Base-by-base conservation (phyloP, 2,797 vertebrate genomes). In the Chiroxiphia lanceolata region DNA sequence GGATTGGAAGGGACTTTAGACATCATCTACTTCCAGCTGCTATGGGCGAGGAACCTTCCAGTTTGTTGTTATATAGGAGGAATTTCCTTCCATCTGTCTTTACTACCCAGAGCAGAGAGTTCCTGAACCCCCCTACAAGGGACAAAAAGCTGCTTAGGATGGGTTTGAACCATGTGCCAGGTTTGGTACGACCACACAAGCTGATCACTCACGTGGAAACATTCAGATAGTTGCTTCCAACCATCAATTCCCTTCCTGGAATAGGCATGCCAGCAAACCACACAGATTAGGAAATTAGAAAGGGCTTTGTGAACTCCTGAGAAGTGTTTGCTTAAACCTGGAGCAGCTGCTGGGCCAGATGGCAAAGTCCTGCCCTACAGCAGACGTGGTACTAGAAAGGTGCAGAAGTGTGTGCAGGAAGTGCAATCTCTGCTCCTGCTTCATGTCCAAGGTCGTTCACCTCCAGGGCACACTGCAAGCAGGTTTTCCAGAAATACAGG, bases 261-360 rank as follows among this genome's bases (percentile, higher is more conserved):
- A 51, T 13, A 60, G 31, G 31, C 51, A 15, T 47, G 60, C 54
- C 50, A 60, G 72, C 70, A 88, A 54, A 64, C 50, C 8, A 3
- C 26, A n/a, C 47, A 81, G 50, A 69, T 85, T 54, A 69, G 60
- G 70, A 69, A 78, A 85, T 83, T 47, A 85, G 42, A 51, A 67
- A 65, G 51, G 59, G 40, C 29, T 84, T 69, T 78, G 50, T 82
- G 80, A 85, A 50, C 82, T 36, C 61, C 65, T 45, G 74, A 68
- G 89, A 89, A 88, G 56, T 42, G 42, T 93, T 93, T 91, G 19
- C 57, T 91, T 65, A 78, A 82, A 90, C 18, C 67, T 38, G 63
- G 67, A 89, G 61, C 91, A 90, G 75, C 90, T 93, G 69, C 83
- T 59, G 53, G 64, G 75, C 79, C 90, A 80, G 83, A 90, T 80